Evolutionary conservation across 2,888 invertebrate genomes (phyloP), one percentile per base, ranked within the genome.

Genomic region (Drosophila greeni): DNA sequence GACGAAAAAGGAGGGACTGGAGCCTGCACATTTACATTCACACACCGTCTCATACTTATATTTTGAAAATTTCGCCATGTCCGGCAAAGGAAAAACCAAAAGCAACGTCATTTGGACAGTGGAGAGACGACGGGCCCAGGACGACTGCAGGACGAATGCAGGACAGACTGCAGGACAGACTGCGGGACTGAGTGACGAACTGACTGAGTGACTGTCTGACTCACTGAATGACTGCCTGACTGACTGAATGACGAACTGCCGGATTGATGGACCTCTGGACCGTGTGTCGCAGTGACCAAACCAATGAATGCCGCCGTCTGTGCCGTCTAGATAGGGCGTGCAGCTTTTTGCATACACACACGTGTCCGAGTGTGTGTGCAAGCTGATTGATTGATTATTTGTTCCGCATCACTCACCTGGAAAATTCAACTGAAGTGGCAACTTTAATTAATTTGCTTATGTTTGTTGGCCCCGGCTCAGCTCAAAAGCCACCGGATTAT

Each of bases 351-450:
- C 49, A 43, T 40, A n/a, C 20, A 20, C 3, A 48, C 48, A 53
- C 42, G 42, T 58, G 52, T 58, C 52, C 71, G 71, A n/a, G n/a
- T 75, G 69, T 77, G 69, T 73, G 61, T 74, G 60, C 72, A 73
- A 73, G 75, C 80, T 86, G 87, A 86, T 87, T 87, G 87, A 87
- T 87, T 87, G 86, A 86, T 87, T 86, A 86, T 87, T 86, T 87
- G 86, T 87, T 87, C 86, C 87, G 86, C 87, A 86, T 86, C 87
- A 86, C 83, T 87, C 86, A 87, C 86, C 86, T 87, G 87, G 87
- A 87, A 87, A 87, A 87, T 87, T 86, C 86, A 85, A 84, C 86
- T 86, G 82, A 82, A 86, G 86, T 85, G 86, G 85, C 87, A 86
- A 85, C 84, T 82, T 82, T 84, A 82, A 82, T 85, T 82, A 85